These are phyloP conservation scores for Pteropus alecto DNA, from an alignment of 2,113 vertebrate genomes.

Conservation along the genomic window DNA sequence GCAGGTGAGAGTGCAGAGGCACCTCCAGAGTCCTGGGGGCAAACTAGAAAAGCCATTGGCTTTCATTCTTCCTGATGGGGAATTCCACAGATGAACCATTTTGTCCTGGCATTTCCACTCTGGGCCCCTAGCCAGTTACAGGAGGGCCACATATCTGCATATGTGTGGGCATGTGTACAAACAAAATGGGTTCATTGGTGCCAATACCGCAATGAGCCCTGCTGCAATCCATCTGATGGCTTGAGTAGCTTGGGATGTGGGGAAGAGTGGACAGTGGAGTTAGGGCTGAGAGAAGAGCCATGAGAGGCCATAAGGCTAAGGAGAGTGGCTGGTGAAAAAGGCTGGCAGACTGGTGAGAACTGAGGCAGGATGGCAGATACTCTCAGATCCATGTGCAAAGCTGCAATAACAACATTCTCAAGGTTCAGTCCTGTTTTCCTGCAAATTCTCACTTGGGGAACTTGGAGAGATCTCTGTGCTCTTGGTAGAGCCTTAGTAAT, in stretches of 20 bases:
- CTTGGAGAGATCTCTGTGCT: neutral
- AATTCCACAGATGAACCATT: neutral
- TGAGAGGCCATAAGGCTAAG: slow-evolving; percentile 51
- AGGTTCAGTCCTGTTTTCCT: slow-evolving; percentile 58
- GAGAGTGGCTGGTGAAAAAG: slow-evolving; percentile 64
- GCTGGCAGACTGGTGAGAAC: slow-evolving; percentile 37
- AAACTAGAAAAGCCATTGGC: neutral
- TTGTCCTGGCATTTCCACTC: neutral
- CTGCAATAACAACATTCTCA: slow-evolving; percentile 63
- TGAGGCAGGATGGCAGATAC: slow-evolving; percentile 40
- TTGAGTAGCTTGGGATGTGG: neutral
- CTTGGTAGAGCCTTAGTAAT: slow-evolving; percentile 5
- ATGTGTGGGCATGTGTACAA: neutral
- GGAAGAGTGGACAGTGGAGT: neutral
- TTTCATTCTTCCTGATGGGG: neutral
- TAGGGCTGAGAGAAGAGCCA: neutral
- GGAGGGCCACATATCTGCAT: neutral
- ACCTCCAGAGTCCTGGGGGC: neutral
- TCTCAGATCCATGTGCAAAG: slow-evolving; percentile 69
- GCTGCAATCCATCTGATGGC: fast-evolving
- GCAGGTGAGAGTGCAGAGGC: neutral
- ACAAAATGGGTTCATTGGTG: neutral
- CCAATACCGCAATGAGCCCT: neutral
- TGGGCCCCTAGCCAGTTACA: neutral
- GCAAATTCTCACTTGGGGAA: slow-evolving; percentile 10